phyloP scores from a whole-genome alignment of 2,113 vertebrate species.

The Daphoenositta chrysoptera region DNA sequence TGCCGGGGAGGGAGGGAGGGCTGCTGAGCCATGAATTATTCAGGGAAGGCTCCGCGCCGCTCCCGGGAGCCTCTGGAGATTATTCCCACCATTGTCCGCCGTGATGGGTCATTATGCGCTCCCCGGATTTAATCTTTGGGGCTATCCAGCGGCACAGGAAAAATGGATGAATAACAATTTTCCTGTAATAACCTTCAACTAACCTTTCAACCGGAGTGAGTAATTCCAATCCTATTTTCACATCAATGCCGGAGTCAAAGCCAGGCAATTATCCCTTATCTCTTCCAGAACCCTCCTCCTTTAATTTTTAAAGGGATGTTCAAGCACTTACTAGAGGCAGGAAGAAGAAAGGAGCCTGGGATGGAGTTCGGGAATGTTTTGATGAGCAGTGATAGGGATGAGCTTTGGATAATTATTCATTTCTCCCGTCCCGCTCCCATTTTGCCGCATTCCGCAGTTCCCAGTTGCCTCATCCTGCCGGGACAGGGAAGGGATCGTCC shows the following conservation, averaged over 20 bases:
- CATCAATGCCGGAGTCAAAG: constrained; percentile 87
- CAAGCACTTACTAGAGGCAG: constrained; percentile 46
- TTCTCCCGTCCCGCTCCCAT: background rate
- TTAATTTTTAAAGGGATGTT: constrained; percentile 71
- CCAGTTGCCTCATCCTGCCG: background rate
- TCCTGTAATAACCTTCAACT: constrained; percentile 95
- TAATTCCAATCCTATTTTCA: constrained; percentile 91
- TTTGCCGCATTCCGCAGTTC: background rate
- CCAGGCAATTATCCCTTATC: constrained; percentile 80
- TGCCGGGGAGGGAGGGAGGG: constrained; percentile 71
- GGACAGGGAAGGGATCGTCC: background rate
- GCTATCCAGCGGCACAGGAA: constrained; percentile 73
- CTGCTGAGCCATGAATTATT: constrained; percentile 92
- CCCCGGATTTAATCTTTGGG: constrained; percentile 90
- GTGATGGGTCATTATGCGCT: constrained; percentile 96
- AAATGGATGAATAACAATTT: constrained; percentile 84
- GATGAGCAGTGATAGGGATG: constrained; percentile 43
- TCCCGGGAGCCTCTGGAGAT: constrained; percentile 86
- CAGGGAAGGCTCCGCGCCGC: constrained; percentile 74
- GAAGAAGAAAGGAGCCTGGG: constrained; percentile 34
- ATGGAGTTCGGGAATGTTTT: constrained; percentile 19
- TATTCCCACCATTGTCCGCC: constrained; percentile 89
- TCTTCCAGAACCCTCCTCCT: constrained; percentile 66
- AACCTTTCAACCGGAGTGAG: constrained; percentile 95
- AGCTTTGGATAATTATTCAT: constrained; percentile 12